A percentile compares a stretch with the other conserved stretches of the same genome.
Conservation (phyloP, 2,888 invertebrate genomes). For the Chalcis sispes region DNA sequence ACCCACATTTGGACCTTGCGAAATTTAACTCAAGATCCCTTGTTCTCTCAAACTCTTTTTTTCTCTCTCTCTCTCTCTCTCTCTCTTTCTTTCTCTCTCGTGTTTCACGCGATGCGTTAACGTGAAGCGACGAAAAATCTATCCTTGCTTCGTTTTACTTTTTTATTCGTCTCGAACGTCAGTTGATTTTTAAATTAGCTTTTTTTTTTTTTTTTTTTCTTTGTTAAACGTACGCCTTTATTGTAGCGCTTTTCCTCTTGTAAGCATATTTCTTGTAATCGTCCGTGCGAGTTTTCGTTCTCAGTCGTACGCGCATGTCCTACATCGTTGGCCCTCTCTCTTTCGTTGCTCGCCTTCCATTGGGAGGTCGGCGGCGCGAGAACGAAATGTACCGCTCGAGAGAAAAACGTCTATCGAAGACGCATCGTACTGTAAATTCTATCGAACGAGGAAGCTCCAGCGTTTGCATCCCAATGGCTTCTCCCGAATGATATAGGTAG, state of each 20-base stretch:
- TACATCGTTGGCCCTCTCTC: too few relatives aligned
- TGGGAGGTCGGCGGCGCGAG: too few relatives aligned
- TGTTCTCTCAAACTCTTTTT: background rate
- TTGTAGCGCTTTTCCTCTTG: too few relatives aligned
- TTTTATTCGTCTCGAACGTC: background rate
- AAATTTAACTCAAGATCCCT: constrained; percentile 34
- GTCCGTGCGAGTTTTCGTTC: background rate
- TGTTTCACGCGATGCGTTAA: background rate
- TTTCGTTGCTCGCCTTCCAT: too few relatives aligned
- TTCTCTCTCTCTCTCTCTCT: background rate
- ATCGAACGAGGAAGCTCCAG: constrained; percentile 28
- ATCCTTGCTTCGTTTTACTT: too few relatives aligned
- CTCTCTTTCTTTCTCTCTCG: background rate
- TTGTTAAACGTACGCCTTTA: too few relatives aligned
- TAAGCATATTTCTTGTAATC: background rate
- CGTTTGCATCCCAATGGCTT: constrained; percentile 36
- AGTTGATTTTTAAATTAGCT: constrained; percentile 7
- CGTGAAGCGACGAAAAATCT: background rate
- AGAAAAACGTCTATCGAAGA: constrained; percentile 50
- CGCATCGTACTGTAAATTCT: constrained; percentile 53
- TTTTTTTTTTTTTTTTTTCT: background rate
- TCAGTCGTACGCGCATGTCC: too few relatives aligned
- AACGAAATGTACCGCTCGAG: constrained; percentile 10
- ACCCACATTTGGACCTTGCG: constrained; percentile 41
- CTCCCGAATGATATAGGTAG: constrained; percentile 19